Evolutionary conservation across 92 coral and sea anemone genomes (phyloP), one percentile per base, ranked within the genome.

Genomic region (Muricea muricata): DNA sequence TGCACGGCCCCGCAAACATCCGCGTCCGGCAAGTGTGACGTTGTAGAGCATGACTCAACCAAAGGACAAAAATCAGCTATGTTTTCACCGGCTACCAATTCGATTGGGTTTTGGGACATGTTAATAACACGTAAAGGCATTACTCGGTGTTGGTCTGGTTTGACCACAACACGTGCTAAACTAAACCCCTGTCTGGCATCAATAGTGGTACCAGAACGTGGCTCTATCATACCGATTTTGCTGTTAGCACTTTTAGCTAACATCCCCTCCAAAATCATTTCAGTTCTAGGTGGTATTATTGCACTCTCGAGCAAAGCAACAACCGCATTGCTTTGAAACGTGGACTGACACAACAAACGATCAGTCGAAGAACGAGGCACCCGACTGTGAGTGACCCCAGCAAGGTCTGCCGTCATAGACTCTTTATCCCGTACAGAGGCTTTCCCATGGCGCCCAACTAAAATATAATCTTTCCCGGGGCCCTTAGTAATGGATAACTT

Each of bases 131-230:
- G 65, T 48, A 87, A 68, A 48, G 87, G 87, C 42, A 81, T 84
- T 33, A 79, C 58, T 58, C 84, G 47, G 30, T 45, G 63, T 21
- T 67, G 70, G 80, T 74, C 80, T 8, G 87, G 91, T 52, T 50
- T 33, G 74, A 87, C 87, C 33, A 87, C 84, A 0, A 47, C 86
- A 72, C 84, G 84, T 32, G 91, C 84, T 74, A 74, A 42, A 57
- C 80, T 24, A 74, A 74, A 50, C 20, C 80, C 80, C 63, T 73
- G 56, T 42, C 57, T 73, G 58, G 58, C 32, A 73, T 39, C 79
- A 42, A 17, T 41, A n/a, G 28, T 46, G 63, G 12, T 50, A 41
- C 50, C 61, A 42, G 61, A 74, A 74, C 80, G 14, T 74, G 63
- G 80, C 80, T 74, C 80, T 45, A 74, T 28, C 80, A 74, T 74